Evolutionary conservation across 2,888 invertebrate genomes (phyloP), one percentile per base, ranked within the genome.

Genomic region (Pollenia labialis): DNA sequence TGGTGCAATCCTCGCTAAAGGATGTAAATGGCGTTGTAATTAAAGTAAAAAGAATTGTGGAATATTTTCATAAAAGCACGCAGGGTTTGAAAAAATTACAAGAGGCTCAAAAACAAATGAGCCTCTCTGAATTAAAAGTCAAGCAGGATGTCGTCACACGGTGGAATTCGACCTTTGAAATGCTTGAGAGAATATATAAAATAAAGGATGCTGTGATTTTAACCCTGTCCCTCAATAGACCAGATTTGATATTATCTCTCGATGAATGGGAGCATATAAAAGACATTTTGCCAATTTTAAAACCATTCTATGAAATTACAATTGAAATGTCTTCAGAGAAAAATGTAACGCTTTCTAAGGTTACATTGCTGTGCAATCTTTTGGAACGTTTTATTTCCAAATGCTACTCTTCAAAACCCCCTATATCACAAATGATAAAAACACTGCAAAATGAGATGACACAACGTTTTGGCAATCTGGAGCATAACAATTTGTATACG

Each of bases 131-230:
- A 3, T 1, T 72, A 10, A 52, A 72, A 48, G 8, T 84, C n/a
- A 80, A 66, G 18, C 52, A 44, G 18, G 60, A 58, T 50, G 60
- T 46, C 40, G 32, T 32, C 9, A 56, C 68, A 12, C 60, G 52
- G 16, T 85, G 69, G 80, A 80, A 75, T 18, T 75, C 80, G 48
- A 85, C 85, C 3, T 80, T 69, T 40, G 68, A 80, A 69, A 85
- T 85, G 80, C 46, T 85, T n/a, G 42, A 62, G 9, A 46, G 62
- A 6, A 16, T 69, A 46, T 60, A 60, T 12, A 10, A 46, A 40
- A 12, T 75, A 12, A 60, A 85, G 62, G 42, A 74, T 50, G 64
- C 71, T n/a, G 46, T 77, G 4, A 60, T 74, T 74, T 58, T 32
- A n/a, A 48, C 44, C 46, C n/a, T 50, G 10, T 60, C 74, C 2